Conservation (phyloP, 92 coral and sea anemone species). For the Zoanthus gigantus region DNA sequence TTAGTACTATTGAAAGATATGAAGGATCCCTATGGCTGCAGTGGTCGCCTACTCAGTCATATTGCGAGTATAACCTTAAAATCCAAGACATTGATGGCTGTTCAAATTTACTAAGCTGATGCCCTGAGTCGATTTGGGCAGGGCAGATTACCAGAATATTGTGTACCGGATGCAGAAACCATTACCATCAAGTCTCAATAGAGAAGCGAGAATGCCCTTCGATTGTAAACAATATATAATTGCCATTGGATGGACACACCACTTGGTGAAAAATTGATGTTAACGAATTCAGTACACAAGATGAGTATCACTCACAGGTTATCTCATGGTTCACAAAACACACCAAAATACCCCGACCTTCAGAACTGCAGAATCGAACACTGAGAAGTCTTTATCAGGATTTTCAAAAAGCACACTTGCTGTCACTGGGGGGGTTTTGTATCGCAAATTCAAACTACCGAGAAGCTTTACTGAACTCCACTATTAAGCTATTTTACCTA, state of each 20-base stretch:
- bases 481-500: not conserved
- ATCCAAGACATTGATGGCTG: slow-evolving; percentile 46
- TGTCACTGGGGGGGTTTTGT: not conserved
- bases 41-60: slow-evolving; percentile 51
- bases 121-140: slow-evolving; percentile 48
- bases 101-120: slow-evolving; percentile 40
- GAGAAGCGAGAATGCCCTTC: no score
- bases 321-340: slow-evolving; percentile 43
- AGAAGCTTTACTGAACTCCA: not conserved
- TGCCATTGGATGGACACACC: not conserved
- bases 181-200: no score
- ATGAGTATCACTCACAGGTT: slow-evolving; percentile 53
- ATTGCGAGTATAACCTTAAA: slow-evolving; percentile 27
- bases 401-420: slow-evolving; percentile 21
- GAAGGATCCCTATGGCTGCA: slow-evolving; percentile 57
- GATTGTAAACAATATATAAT: not conserved
- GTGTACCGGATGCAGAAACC: no score
- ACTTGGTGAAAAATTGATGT: not conserved
- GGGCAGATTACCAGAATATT: slow-evolving; percentile 8
- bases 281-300: slow-evolving; percentile 30
- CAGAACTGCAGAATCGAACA: slow-evolving; percentile 5
- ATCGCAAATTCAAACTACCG: not conserved
- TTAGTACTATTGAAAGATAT: slow-evolving; percentile 25
- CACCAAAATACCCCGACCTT: slow-evolving; percentile 29
- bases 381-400: slow-evolving; percentile 37